Percentiles rank a stretch among this genome's conserved stretches.
phyloP scores from a whole-genome alignment of 2,797 vertebrate species.

The Gallinago solitaria region DNA sequence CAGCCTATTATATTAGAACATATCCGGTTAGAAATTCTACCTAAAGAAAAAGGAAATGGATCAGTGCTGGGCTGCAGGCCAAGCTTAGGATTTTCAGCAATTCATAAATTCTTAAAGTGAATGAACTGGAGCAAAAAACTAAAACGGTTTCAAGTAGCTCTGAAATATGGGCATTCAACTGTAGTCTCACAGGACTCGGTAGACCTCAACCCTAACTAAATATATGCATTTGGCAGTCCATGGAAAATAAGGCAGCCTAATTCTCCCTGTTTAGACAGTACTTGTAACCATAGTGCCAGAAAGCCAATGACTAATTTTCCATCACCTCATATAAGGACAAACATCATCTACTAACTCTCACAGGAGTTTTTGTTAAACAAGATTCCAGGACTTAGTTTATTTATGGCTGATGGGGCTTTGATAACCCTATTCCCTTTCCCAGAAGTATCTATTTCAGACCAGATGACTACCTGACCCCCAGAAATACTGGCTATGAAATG shows the following conservation, averaged over 20 bases:
- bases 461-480: neutral
- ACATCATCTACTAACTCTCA: neutral
- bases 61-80: neutral
- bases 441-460: neutral
- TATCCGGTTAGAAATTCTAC: neutral
- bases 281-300: neutral
- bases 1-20: constrained; percentile 3
- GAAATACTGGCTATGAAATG: neutral
- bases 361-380: neutral
- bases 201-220: neutral
- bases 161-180: neutral
- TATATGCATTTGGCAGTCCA: neutral
- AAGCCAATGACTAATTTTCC: neutral
- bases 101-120: neutral
- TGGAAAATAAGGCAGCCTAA: neutral
- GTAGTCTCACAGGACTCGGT: neutral
- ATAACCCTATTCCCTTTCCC: neutral
- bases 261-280: neutral
- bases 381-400: neutral
- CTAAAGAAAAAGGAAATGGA: neutral
- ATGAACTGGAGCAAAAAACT: neutral
- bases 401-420: neutral
- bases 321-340: neutral
- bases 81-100: neutral
- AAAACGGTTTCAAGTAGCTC: neutral